phyloP scores from a whole-genome alignment of 2,888 invertebrate species.

The Hypolimnas misippus region DNA sequence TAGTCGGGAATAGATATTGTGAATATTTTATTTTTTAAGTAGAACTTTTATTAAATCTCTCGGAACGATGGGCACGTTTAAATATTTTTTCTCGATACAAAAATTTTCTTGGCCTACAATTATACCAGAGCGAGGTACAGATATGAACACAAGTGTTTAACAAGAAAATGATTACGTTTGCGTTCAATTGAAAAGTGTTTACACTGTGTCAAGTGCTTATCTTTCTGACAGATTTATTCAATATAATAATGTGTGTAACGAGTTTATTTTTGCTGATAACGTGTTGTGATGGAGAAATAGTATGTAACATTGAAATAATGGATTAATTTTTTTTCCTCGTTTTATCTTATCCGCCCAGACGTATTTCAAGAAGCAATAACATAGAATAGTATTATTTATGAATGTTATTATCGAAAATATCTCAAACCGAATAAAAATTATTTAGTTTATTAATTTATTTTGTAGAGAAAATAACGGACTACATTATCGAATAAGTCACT shows the following conservation, averaged over 20 bases:
- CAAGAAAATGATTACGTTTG: background rate
- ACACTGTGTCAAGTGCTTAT: conserved; percentile 12
- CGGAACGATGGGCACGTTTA: conserved; percentile 8
- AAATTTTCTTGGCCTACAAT: background rate
- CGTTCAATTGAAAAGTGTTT: background rate
- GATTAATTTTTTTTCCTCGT: background rate
- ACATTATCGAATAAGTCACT: too few relatives aligned
- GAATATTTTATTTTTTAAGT: conserved; percentile 38
- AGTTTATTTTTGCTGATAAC: conserved; percentile 31
- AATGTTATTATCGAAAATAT: too few relatives aligned
- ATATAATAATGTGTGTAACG: conserved; percentile 5
- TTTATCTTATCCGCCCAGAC: too few relatives aligned
- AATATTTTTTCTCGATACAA: background rate
- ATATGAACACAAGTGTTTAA: background rate
- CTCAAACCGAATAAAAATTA: too few relatives aligned
- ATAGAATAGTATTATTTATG: too few relatives aligned
- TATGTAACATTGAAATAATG: background rate
- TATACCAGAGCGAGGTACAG: too few relatives aligned
- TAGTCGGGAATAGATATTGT: conserved; percentile 36
- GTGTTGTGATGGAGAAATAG: conserved; percentile 17
- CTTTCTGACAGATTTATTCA: conserved; percentile 22
- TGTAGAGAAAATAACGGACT: too few relatives aligned
- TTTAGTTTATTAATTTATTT: too few relatives aligned
- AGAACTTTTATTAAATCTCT: conserved; percentile 27
- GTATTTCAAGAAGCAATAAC: too few relatives aligned